Percentiles rank a stretch among this genome's conserved stretches.
Evolutionary conservation across 2,888 invertebrate species (phyloP).

Genomic region (Melieria picta): DNA sequence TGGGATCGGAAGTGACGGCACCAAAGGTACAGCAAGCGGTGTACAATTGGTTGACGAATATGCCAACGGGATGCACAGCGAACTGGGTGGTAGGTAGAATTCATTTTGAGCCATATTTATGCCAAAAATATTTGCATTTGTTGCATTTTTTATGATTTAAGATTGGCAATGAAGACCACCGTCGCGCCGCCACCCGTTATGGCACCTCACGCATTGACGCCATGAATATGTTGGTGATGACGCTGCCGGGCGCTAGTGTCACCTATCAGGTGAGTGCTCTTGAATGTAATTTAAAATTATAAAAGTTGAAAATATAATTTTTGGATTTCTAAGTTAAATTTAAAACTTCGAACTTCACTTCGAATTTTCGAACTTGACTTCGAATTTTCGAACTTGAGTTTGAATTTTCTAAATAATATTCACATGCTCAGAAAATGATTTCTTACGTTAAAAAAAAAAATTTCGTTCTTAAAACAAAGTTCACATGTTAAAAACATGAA

Average conservation of each 20-base stretch:
- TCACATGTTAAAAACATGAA: too few relatives aligned
- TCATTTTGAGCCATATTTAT: background rate
- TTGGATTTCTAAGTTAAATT: too few relatives aligned
- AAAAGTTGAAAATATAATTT: background rate
- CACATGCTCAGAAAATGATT: too few relatives aligned
- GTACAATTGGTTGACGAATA: conserved; percentile 69
- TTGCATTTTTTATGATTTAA: conserved; percentile 47
- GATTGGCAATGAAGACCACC: conserved; percentile 82
- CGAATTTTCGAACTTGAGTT: too few relatives aligned
- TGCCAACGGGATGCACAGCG: conserved; percentile 67
- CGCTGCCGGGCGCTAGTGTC: conserved; percentile 84
- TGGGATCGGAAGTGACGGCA: conserved; percentile 66
- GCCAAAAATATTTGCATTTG: background rate
- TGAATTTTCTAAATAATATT: too few relatives aligned
- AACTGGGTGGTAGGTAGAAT: conserved; percentile 76
- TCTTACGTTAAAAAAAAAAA: too few relatives aligned
- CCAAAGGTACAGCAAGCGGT: conserved; percentile 66
- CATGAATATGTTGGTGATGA: conserved; percentile 80
- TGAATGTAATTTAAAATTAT: background rate
- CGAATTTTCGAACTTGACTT: too few relatives aligned
- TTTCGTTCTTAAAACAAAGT: too few relatives aligned
- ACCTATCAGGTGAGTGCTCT: conserved; percentile 69
- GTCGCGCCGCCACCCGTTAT: conserved; percentile 74
- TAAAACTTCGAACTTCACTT: background rate
- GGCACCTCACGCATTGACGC: conserved; percentile 77